Evolutionary conservation across 1,140 invertebrate species (phyloP), one percentile per base, ranked within the genome.

Genomic region (Eufriesea mexicana): DNA sequence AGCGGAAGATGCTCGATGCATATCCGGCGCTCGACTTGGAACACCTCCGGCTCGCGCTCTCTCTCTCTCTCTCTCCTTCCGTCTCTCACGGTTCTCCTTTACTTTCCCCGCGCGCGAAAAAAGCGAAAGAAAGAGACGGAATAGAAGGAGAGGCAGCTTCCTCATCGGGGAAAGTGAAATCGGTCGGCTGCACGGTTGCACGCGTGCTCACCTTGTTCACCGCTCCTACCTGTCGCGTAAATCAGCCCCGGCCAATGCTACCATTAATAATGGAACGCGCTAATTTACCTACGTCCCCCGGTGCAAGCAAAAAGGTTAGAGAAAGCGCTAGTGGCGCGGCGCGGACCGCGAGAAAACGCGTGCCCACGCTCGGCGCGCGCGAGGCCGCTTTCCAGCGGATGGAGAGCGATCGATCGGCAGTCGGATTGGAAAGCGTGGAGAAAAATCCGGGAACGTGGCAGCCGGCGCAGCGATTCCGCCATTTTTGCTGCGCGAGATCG

Each of bases 131-230:
- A 78, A 77, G 80, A 82, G 75, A 55, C 20, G 61, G 61, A 86
- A 66, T 73, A 73, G 78, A 82, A 79, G 74, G 86, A 82, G 88
- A 81, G 59, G 62, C 55, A 81, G 80, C 84, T 82, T 80, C 66
- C 76, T 66, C 84, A 71, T 80, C 83, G 67, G 89, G 84, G 89
- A 90, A 90, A 90, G 89, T 90, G 89, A 90, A 90, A 90, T 89
- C 88, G 81, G 84, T 86, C 81, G 80, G 57, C 57, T 85, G 86
- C 82, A 81, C 83, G 75, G 66, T 61, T 77, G 86, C 77, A 86
- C 79, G 86, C 87, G 81, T 81, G 84, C 75, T 84, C 87, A 88
- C 86, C 86, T 86, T 86, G 73, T 79, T 79, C 74, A 16, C 67
- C 66, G 71, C 66, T 84, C 61, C 78, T 84, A 67, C 81, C 75